Evolutionary conservation across 2,797 vertebrate genomes (phyloP), one percentile per base, ranked within the genome.

Genomic region (Sciurus vulgaris): DNA sequence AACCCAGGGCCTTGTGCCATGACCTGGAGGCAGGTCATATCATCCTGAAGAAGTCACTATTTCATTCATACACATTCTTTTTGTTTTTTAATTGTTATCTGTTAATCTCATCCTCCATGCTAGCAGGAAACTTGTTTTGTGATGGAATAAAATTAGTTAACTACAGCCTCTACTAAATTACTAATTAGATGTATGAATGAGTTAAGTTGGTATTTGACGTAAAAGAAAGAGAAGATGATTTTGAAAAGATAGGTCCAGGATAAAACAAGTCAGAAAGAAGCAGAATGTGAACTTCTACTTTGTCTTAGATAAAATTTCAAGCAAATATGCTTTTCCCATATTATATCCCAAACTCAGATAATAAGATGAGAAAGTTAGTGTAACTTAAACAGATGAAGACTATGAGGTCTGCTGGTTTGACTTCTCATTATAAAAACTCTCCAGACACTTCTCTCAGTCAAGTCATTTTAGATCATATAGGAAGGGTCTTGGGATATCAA

Each of bases 351-450:
- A 94, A 92, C 24, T 70, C 56, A 90, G 1, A 4, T 69, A 67
- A 95, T 47, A 14, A 93, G 54, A 54, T 47, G 87, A 63, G 74
- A 89, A 92, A 74, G 10, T 59, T 61, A 61, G 26, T 86, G n/a
- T 47, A 54, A 87, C 73, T 41, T 41, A 90, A 28, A 79, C 0
- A 94, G 54, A 7, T 5, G 5, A 92, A 85, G 84, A 67, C 28
- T 49, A 18, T 18, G 18, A 67, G 4, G 67, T 69, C 56, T 38
- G 4, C 38, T 67, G 35, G 41, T 61, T 72, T 78, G 33, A 11
- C 24, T 93, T 79, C 41, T 65, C 14, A 12, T 63, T 38, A 28
- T 41, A 76, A 41, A 72, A 81, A 26, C n/a, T 38, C 78, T 38
- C 44, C 41, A 26, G n/a, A 78, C 7, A 33, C 7, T 17, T 15